Conservation (phyloP, 1,140 invertebrate genomes). For the Calosoma granatense region DNA sequence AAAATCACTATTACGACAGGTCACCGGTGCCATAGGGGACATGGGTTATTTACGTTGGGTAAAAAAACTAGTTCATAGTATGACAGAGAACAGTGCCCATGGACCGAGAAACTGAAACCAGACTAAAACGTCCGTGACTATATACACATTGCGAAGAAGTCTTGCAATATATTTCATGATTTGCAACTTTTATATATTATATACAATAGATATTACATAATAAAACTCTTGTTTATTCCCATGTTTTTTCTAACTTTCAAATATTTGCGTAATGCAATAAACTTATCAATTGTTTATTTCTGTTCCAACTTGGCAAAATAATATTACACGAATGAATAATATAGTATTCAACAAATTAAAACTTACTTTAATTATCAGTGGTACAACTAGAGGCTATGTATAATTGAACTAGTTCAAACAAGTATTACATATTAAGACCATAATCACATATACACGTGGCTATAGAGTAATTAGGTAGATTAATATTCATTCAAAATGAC, state of each 20-base stretch:
- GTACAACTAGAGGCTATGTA: no score
- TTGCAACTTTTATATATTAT: neutral
- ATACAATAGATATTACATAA: neutral
- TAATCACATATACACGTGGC: no score
- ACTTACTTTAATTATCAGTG: no score
- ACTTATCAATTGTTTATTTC: neutral
- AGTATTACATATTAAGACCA: no score
- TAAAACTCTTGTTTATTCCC: neutral
- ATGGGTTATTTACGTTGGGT: neutral
- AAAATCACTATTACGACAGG: neutral
- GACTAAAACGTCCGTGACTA: neutral
- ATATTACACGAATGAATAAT: no score
- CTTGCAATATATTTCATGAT: neutral
- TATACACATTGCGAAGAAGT: neutral
- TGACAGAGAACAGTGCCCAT: neutral
- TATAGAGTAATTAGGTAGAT: no score
- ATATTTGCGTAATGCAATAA: neutral
- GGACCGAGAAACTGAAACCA: neutral
- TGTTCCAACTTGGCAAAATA: no score
- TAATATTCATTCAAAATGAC: no score
- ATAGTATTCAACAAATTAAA: no score
- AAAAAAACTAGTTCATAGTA: neutral
- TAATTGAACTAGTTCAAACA: no score
- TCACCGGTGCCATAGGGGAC: neutral
- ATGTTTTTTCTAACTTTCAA: neutral